phyloP scores from a whole-genome alignment of 2,888 invertebrate species.

The Tanaodytes sp. region DNA sequence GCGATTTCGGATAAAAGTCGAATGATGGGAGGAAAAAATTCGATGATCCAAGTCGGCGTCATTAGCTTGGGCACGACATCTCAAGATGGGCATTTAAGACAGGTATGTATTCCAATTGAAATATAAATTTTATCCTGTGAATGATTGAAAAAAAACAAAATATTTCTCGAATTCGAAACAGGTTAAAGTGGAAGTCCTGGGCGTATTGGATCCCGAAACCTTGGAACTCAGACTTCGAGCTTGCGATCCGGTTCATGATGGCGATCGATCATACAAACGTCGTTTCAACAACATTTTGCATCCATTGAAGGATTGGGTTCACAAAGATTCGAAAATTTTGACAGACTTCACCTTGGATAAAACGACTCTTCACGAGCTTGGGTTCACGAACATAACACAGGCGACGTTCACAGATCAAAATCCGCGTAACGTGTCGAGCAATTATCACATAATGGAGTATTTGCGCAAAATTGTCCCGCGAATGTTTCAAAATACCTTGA shows the following conservation, averaged over 20 bases:
- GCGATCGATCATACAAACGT: conserved; percentile 85
- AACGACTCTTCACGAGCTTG: conserved; percentile 83
- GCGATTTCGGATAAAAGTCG: conserved; percentile 85
- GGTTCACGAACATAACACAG: conserved; percentile 84
- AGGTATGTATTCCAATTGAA: conserved; percentile 63
- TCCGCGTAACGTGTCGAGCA: conserved; percentile 76
- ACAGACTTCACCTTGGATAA: conserved; percentile 91
- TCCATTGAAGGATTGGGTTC: conserved; percentile 85
- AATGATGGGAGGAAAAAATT: conserved; percentile 79
- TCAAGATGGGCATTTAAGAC: conserved; percentile 77
- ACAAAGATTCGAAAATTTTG: conserved; percentile 83
- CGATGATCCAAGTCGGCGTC: conserved; percentile 79
- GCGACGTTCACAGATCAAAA: conserved; percentile 74
- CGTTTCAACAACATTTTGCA: conserved; percentile 88
- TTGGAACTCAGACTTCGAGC: conserved; percentile 82
- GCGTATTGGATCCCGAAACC: conserved; percentile 83
- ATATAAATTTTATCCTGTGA: too few species aligned
- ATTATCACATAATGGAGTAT: conserved; percentile 89
- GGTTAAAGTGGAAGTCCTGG: conserved; percentile 90
- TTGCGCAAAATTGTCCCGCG: conserved; percentile 87
- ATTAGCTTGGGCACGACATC: conserved; percentile 91
- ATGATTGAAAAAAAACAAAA: too few species aligned
- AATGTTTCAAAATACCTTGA: conserved; percentile 92
- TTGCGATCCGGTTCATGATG: conserved; percentile 86
- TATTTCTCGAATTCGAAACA: too few species aligned